phyloP scores from a whole-genome alignment of 2,113 vertebrate species.

The Syngnathus floridae region DNA sequence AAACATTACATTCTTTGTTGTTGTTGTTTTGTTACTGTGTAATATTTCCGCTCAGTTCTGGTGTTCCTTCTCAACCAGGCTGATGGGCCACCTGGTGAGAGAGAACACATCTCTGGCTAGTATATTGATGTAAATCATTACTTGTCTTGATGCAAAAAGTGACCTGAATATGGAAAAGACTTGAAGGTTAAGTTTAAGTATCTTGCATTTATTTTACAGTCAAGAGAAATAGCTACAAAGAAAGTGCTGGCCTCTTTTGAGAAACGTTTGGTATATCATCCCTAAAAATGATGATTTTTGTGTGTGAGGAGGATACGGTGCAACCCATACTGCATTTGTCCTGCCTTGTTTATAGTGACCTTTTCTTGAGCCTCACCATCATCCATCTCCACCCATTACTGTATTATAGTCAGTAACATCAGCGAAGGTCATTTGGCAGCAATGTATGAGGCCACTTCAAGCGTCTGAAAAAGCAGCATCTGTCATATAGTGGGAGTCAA shows the following conservation, averaged over 20 bases:
- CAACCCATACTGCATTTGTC: constrained; percentile 4
- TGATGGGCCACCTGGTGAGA: constrained; percentile 37
- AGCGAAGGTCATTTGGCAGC: constrained; percentile 15
- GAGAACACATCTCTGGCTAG: constrained; percentile 30
- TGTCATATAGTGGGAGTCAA: background rate
- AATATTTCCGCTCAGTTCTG: constrained; percentile 38
- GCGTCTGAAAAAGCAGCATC: background rate
- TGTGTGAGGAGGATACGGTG: background rate
- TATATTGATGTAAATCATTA: constrained; percentile 40
- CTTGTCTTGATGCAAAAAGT: constrained; percentile 30
- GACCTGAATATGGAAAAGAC: constrained; percentile 30
- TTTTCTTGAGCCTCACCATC: constrained; percentile 21
- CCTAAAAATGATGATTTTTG: background rate
- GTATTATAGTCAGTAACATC: constrained; percentile 22
- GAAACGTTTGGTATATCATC: background rate
- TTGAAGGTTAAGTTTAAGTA: background rate
- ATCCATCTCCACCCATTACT: constrained; percentile 36
- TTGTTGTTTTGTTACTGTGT: constrained; percentile 21
- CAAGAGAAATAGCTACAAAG: background rate
- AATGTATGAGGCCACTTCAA: constrained; percentile 22
- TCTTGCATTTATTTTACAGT: background rate
- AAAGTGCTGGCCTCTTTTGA: background rate
- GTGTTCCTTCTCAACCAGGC: constrained; percentile 44
- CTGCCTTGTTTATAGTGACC: constrained; percentile 24
- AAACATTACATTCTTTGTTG: constrained; percentile 39